phyloP scores from a whole-genome alignment of 2,113 vertebrate genomes.

The Toxotes chatareus region DNA sequence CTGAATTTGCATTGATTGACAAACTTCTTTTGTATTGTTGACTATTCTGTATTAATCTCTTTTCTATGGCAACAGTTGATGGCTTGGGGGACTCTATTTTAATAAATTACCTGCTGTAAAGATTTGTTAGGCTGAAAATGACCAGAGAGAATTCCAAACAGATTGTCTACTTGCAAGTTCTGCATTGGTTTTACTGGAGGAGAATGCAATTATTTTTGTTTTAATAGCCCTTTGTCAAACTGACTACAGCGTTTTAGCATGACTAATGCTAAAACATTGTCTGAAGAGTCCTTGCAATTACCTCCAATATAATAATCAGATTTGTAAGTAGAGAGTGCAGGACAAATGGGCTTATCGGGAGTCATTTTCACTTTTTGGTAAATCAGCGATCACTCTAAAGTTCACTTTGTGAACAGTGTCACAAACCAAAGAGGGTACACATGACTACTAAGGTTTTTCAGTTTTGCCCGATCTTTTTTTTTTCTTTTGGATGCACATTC shows the following conservation, averaged over 20 bases:
- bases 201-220: constrained; percentile 39
- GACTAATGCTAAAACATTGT: constrained; percentile 11
- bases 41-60: constrained; percentile 74
- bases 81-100: constrained; percentile 66
- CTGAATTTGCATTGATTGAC: constrained; percentile 60
- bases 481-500: constrained; percentile 43
- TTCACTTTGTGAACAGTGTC: constrained; percentile 57
- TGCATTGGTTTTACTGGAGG: constrained; percentile 43
- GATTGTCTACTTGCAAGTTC: constrained; percentile 43
- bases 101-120: constrained; percentile 59
- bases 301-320: constrained; percentile 45
- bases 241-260: background rate
- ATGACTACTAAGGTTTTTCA: constrained; percentile 47
- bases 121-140: constrained; percentile 33
- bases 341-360: background rate
- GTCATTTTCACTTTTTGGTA: constrained; percentile 50
- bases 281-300: constrained; percentile 26
- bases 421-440: constrained; percentile 80
- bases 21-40: constrained; percentile 77
- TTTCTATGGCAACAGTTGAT: constrained; percentile 68
- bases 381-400: constrained; percentile 29
- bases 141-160: constrained; percentile 14
- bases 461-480: constrained; percentile 38
- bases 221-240: background rate
- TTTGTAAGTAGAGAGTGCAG: constrained; percentile 29